Evolutionary conservation across 2,888 invertebrate genomes (phyloP).

Genomic region (Troides aeacus): DNA sequence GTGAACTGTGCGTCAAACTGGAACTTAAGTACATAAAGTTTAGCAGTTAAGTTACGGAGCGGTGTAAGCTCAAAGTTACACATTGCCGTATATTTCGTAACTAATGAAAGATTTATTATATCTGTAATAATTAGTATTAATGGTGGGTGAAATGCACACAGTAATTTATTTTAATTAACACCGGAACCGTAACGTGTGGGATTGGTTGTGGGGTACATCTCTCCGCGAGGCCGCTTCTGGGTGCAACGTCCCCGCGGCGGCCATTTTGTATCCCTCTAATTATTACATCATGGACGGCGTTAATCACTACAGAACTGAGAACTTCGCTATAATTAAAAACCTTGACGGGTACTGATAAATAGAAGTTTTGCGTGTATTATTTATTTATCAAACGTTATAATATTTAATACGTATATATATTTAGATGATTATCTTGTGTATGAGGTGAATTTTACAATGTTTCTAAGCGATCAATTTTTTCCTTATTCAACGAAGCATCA

Average conservation of each 20-base stretch:
- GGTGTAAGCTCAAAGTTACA: slow-evolving; percentile 14
- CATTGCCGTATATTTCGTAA: not conserved
- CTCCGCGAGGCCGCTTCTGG: slow-evolving; percentile 31
- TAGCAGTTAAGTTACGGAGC: slow-evolving; percentile 7
- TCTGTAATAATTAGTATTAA: slow-evolving; percentile 5
- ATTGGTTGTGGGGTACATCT: slow-evolving; percentile 26
- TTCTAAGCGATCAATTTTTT: too few species aligned
- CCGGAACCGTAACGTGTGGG: slow-evolving; percentile 16
- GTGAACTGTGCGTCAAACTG: slow-evolving; percentile 4
- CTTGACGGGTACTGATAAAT: not conserved
- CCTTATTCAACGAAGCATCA: too few species aligned
- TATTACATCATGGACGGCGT: slow-evolving; percentile 51
- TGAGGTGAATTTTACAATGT: not conserved
- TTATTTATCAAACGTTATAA: not conserved
- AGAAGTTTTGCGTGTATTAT: not conserved
- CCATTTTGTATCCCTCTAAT: slow-evolving; percentile 64
- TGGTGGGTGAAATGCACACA: slow-evolving; percentile 2
- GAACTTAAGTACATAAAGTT: slow-evolving; percentile 13
- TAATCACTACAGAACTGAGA: slow-evolving; percentile 23
- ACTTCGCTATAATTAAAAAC: not conserved
- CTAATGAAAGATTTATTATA: slow-evolving; percentile 5
- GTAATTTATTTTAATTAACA: slow-evolving; percentile 17
- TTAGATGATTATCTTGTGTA: not conserved
- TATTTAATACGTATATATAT: not conserved
- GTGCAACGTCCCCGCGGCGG: slow-evolving; percentile 44